Percentiles rank a stretch among this genome's conserved stretches.
phyloP scores from a whole-genome alignment of 2,888 invertebrate genomes.

The Allophyes oxyacanthae region DNA sequence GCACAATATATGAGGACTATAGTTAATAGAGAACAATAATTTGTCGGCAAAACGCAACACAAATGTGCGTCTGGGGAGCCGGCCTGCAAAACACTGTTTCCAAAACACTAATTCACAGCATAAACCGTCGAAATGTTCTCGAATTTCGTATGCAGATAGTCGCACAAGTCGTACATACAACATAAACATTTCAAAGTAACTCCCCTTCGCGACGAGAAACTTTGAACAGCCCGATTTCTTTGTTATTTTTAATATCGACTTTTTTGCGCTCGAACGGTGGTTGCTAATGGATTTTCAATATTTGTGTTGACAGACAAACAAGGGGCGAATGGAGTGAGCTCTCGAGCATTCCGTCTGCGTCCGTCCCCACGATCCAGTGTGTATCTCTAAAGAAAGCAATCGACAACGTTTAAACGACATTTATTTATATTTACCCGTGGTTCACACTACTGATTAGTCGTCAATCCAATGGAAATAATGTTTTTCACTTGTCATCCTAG shows the following conservation, averaged over 20 bases:
- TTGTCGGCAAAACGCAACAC: slow-evolving; percentile 36
- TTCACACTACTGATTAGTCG: slow-evolving; percentile 60
- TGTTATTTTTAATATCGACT: slow-evolving; percentile 85
- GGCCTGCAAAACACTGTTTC: slow-evolving; percentile 37
- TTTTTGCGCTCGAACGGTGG: slow-evolving; percentile 79
- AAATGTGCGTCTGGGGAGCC: slow-evolving; percentile 46
- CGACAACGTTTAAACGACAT: slow-evolving; percentile 59
- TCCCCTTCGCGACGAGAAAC: slow-evolving; percentile 66
- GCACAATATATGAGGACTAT: background rate
- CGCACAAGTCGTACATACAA: slow-evolving; percentile 58
- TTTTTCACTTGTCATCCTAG: slow-evolving; percentile 6
- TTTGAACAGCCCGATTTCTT: slow-evolving; percentile 77
- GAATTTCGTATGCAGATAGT: slow-evolving; percentile 54
- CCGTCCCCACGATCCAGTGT: slow-evolving; percentile 56
- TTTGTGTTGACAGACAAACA: slow-evolving; percentile 86
- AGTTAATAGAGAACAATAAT: slow-evolving; percentile 33
- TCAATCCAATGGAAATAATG: slow-evolving; percentile 31
- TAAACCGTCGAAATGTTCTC: slow-evolving; percentile 59
- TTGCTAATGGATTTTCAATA: slow-evolving; percentile 88
- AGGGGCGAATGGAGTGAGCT: slow-evolving; percentile 78
- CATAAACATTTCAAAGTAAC: slow-evolving; percentile 69
- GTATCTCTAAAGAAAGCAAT: slow-evolving; percentile 62
- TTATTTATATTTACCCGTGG: slow-evolving; percentile 58
- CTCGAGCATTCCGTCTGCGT: slow-evolving; percentile 66
- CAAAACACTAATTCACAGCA: slow-evolving; percentile 54